These are phyloP conservation scores for Harlomillsia oculata DNA, from an alignment of 1,140 invertebrate species.

Conservation along the genomic window DNA sequence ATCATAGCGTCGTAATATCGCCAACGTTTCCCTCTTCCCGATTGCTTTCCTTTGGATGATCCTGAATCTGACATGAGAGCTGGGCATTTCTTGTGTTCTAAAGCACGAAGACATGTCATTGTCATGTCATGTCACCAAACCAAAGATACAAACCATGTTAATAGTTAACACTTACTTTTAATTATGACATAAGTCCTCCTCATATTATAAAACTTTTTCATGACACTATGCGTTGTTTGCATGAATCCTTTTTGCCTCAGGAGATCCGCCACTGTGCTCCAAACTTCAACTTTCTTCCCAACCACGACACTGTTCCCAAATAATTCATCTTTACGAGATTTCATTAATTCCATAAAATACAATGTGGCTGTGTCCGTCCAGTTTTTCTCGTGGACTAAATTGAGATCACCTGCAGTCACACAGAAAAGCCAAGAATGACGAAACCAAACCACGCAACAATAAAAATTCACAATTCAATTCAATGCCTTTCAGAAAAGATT, in stretches of 20 bases:
- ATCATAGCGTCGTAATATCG: constrained; percentile 3
- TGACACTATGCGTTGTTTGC: constrained; percentile 5
- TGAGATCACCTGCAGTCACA: no score
- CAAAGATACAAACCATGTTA: background rate
- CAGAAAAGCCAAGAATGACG: no score
- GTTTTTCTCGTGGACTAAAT: background rate
- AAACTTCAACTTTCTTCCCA: constrained; percentile 11
- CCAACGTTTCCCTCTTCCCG: constrained; percentile 6
- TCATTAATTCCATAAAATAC: constrained; percentile 1
- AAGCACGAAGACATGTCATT: background rate
- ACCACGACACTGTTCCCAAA: constrained; percentile 4
- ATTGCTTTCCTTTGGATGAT: background rate
- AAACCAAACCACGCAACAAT: no score
- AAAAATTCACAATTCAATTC: no score
- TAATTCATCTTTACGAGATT: background rate
- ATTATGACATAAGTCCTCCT: constrained; percentile 2
- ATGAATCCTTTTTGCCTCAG: background rate
- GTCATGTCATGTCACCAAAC: background rate
- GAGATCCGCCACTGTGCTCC: background rate
- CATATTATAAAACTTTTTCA: constrained; percentile 16
- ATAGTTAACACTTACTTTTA: background rate
- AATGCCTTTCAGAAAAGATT: no score
- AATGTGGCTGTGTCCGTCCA: constrained; percentile 7
- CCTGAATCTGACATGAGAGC: no score
- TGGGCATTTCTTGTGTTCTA: background rate